These are phyloP conservation scores for Pristionchus arcanus DNA, from an alignment of 2,888 invertebrate species.

Conservation along the genomic window DNA sequence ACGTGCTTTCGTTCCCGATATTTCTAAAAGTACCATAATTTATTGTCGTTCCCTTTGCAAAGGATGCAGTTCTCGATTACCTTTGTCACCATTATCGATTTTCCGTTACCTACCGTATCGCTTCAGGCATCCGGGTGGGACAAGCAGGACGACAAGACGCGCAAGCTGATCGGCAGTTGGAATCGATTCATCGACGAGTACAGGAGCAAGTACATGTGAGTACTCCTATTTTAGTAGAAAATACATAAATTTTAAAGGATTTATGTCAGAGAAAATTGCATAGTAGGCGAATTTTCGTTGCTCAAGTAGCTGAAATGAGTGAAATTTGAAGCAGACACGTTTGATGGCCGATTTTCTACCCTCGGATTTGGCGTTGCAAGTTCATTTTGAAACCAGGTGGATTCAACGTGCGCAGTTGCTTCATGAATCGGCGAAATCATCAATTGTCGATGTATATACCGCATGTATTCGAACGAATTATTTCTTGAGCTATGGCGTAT, in stretches of 20 bases:
- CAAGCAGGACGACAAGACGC: constrained; percentile 71
- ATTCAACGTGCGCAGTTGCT: background rate
- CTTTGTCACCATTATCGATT: background rate
- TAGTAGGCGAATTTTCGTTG: too few species aligned
- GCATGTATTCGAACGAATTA: too few species aligned
- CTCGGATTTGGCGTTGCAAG: too few species aligned
- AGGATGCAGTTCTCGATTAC: too few species aligned
- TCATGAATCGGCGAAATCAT: background rate
- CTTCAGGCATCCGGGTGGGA: constrained; percentile 71
- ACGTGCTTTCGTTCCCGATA: too few species aligned
- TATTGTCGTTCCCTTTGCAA: too few species aligned
- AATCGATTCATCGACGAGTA: constrained; percentile 73
- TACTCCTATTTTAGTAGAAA: constrained; percentile 35
- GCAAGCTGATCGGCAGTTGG: constrained; percentile 75
- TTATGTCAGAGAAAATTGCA: too few species aligned
- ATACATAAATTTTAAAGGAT: too few species aligned
- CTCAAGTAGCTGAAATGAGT: background rate
- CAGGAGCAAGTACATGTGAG: constrained; percentile 74
- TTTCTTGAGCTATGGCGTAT: too few species aligned
- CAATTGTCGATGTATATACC: background rate
- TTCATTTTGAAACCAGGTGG: background rate
- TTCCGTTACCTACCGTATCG: background rate
- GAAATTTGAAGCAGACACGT: too few species aligned
- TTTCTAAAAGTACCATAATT: too few species aligned
- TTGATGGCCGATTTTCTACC: too few species aligned